A percentile compares a stretch with the other conserved stretches of the same genome.
Evolutionary conservation across 2,797 vertebrate species (phyloP).

Genomic region (Graptemys geographica): DNA sequence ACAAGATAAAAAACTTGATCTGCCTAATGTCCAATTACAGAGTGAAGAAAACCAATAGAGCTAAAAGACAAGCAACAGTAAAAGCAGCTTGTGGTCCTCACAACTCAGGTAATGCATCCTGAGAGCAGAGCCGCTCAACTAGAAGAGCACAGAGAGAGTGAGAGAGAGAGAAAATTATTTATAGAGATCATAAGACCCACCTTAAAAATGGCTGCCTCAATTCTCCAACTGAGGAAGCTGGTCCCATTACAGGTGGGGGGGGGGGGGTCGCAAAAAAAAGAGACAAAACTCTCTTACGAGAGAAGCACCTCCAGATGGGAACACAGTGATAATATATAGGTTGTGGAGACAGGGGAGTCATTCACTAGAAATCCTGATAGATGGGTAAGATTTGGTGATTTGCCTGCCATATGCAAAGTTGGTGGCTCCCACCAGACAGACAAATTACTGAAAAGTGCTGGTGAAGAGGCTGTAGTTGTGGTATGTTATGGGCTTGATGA

Average conservation of each 20-base stretch:
- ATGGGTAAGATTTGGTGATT: neutral
- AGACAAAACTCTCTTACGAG: neutral
- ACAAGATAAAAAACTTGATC: neutral
- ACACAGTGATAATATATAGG: neutral
- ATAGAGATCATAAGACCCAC: neutral
- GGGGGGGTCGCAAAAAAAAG: neutral
- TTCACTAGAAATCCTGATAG: neutral
- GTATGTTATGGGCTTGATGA: neutral
- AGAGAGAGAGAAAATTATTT: neutral
- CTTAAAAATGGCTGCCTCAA: neutral
- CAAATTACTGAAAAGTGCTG: neutral
- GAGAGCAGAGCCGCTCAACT: neutral
- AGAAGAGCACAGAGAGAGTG: neutral
- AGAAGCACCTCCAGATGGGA: neutral
- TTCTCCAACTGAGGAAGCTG: neutral
- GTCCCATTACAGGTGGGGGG: neutral
- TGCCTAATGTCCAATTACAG: accelerated
- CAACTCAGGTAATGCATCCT: neutral
- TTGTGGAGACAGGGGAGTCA: neutral
- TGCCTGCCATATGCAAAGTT: neutral
- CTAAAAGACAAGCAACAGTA: neutral
- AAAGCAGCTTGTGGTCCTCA: neutral
- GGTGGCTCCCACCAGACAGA: neutral
- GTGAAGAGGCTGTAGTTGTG: neutral
- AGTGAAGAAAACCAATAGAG: neutral